Conservation (phyloP, 1,140 invertebrate species). For the Eciton burchellii region DNA sequence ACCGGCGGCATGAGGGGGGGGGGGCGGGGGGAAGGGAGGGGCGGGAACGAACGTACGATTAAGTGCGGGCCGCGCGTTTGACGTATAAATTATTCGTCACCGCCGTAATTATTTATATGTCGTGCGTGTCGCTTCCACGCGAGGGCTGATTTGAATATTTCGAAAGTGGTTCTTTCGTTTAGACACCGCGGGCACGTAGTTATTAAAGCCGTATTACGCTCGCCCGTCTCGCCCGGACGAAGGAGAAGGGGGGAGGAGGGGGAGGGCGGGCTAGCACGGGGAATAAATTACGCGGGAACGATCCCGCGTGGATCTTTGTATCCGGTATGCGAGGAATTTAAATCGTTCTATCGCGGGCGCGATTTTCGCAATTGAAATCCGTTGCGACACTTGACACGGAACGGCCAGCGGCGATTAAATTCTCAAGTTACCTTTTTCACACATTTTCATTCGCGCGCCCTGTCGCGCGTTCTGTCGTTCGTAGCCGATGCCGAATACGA, state of each 20-base stretch:
- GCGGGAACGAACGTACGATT: constrained; percentile 59
- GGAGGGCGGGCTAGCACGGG: constrained; percentile 43
- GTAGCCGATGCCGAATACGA: background rate
- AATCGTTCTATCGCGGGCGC: constrained; percentile 68
- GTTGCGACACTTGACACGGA: constrained; percentile 47
- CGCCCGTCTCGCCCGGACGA: constrained; percentile 30
- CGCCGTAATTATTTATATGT: constrained; percentile 71
- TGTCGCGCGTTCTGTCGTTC: background rate
- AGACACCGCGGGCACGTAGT: constrained; percentile 69
- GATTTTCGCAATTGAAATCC: constrained; percentile 67
- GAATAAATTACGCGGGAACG: constrained; percentile 72
- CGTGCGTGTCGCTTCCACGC: constrained; percentile 71
- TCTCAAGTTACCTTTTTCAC: constrained; percentile 10
- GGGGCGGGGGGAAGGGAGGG: too few species aligned
- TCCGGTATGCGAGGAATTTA: constrained; percentile 66
- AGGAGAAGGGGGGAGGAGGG: constrained; percentile 38
- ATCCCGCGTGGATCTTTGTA: constrained; percentile 62
- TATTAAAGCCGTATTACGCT: constrained; percentile 73
- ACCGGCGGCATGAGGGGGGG: too few species aligned
- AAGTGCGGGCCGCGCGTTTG: constrained; percentile 65
- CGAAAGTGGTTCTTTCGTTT: constrained; percentile 74
- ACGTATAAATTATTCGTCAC: constrained; percentile 77
- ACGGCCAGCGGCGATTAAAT: constrained; percentile 43
- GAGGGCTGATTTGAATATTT: constrained; percentile 76
- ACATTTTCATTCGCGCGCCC: background rate